These are phyloP conservation scores for Siphonodentalium dalli DNA, from an alignment of 2,888 invertebrate genomes.

Conservation along the genomic window DNA sequence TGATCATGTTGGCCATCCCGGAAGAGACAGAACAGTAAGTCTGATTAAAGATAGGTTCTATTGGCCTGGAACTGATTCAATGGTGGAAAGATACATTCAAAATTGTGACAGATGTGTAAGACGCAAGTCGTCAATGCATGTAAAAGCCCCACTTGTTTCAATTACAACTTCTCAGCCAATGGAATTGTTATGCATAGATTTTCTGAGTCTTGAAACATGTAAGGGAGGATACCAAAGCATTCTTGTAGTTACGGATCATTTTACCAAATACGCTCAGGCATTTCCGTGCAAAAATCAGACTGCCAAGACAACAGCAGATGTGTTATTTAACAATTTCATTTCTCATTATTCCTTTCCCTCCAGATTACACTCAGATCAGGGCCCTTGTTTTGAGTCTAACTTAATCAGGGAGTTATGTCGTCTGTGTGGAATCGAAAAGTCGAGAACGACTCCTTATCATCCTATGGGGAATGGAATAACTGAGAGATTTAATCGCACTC, in stretches of 20 bases:
- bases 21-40: constrained; percentile 10
- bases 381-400: too few relatives aligned
- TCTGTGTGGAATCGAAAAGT: too few relatives aligned
- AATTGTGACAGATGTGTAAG: constrained; percentile 7
- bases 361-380: too few relatives aligned
- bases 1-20: constrained; percentile 19
- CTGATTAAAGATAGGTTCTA: constrained; percentile 8
- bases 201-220: constrained; percentile 4
- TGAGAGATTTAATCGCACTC: too few relatives aligned
- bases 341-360: too few relatives aligned
- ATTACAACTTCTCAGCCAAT: constrained; percentile 7
- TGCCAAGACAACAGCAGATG: constrained; percentile 13
- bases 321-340: constrained; percentile 8
- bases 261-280: constrained; percentile 13
- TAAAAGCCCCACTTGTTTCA: neutral
- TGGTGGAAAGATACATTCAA: neutral
- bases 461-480: too few relatives aligned
- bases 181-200: constrained; percentile 16
- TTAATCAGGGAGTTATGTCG: too few relatives aligned
- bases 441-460: too few relatives aligned
- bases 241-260: constrained; percentile 16
- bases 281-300: constrained; percentile 15
- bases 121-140: neutral
- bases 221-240: constrained; percentile 9
- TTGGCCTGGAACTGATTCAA: constrained; percentile 11